Percentiles rank a stretch among this genome's conserved stretches.
These are phyloP conservation scores for Brachymystax lenok DNA, from an alignment of 2,797 vertebrate species.

Conservation along the genomic window DNA sequence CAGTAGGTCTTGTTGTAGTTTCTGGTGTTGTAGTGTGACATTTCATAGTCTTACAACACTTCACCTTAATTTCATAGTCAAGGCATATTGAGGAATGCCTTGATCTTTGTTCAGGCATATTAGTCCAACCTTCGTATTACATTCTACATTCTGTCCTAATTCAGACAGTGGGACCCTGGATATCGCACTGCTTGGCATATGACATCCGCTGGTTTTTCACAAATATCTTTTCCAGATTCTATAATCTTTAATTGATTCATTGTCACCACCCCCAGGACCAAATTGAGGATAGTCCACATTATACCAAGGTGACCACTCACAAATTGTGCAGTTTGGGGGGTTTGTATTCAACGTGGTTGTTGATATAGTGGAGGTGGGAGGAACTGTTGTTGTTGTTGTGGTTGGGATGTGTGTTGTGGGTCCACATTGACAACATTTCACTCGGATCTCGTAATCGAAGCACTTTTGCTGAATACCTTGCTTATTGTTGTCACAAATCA, in stretches of 20 bases:
- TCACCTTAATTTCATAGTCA: slow-evolving; percentile 59
- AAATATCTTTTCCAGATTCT: slow-evolving; percentile 51
- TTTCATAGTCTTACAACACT: slow-evolving; percentile 47
- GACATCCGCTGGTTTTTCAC: slow-evolving; percentile 54
- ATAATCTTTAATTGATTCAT: slow-evolving; percentile 60
- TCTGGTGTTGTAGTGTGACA: slow-evolving; percentile 25
- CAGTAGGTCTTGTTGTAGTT: not conserved
- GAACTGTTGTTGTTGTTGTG: not conserved
- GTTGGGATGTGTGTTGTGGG: not conserved
- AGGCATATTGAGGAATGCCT: slow-evolving; percentile 42
- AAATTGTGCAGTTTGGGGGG: slow-evolving; percentile 41
- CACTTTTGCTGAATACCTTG: too few relatives aligned
- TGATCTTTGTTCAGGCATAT: slow-evolving; percentile 60
- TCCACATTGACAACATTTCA: too few relatives aligned
- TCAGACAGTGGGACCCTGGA: slow-evolving; percentile 32
- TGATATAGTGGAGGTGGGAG: not conserved
- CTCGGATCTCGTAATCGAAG: too few relatives aligned
- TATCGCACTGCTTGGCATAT: slow-evolving; percentile 49
- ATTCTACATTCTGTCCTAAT: slow-evolving; percentile 50
- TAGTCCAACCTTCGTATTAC: slow-evolving; percentile 49
- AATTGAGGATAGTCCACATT: slow-evolving; percentile 57
- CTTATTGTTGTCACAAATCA: too few relatives aligned
- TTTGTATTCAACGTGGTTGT: not conserved
- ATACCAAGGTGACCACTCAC: slow-evolving; percentile 68
- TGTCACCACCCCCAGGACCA: slow-evolving; percentile 53